Conservation (phyloP, 2,888 invertebrate genomes). For the Platycheirus rosarum region DNA sequence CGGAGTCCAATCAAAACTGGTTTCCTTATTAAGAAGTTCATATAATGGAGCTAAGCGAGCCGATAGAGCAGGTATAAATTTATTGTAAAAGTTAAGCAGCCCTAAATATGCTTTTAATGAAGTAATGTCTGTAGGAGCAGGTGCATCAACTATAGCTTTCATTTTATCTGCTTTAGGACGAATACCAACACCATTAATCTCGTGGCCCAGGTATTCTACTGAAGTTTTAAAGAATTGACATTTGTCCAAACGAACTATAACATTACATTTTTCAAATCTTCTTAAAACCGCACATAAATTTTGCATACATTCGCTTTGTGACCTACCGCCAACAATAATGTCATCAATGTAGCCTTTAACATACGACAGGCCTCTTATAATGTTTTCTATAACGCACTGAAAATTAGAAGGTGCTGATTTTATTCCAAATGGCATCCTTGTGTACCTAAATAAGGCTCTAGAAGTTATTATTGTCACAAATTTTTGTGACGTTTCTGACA, state of each 20-base stretch:
- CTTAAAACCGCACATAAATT: too few relatives aligned
- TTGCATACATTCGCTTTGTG: too few relatives aligned
- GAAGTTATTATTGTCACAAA: constrained; percentile 6
- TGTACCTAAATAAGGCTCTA: constrained; percentile 5
- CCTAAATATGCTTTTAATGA: constrained; percentile 52
- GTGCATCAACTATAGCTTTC: too few relatives aligned
- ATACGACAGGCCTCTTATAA: not conserved
- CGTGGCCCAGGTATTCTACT: constrained; percentile 3
- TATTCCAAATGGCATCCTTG: constrained; percentile 7
- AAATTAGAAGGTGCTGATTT: constrained; percentile 5
- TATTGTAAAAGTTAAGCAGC: constrained; percentile 47
- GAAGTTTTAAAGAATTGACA: constrained; percentile 9
- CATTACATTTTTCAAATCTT: too few relatives aligned
- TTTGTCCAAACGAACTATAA: constrained; percentile 13
- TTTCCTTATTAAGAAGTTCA: not conserved
- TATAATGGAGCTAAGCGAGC: constrained; percentile 14
- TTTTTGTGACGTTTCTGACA: constrained; percentile 8
- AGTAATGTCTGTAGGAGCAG: constrained; percentile 38
- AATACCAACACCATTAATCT: constrained; percentile 30
- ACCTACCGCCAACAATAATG: not conserved
- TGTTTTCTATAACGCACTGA: constrained; percentile 5
- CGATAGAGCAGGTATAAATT: too few relatives aligned
- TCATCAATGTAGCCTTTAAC: too few relatives aligned
- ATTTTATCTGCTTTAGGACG: too few relatives aligned
- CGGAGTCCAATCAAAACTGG: not conserved